These are phyloP conservation scores for Sebastes elongatus DNA, from an alignment of 2,797 vertebrate genomes.

Conservation along the genomic window DNA sequence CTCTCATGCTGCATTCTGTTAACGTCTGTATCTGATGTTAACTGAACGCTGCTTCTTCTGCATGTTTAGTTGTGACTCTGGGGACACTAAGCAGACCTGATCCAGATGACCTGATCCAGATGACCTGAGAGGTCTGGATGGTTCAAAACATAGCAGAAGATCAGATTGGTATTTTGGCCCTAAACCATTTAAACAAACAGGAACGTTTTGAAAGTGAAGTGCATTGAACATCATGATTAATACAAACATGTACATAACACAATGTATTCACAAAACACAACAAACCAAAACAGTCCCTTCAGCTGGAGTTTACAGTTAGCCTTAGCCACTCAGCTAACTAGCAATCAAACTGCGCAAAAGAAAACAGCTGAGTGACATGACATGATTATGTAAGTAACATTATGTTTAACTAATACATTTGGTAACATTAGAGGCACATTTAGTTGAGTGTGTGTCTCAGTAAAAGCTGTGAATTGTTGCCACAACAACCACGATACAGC, in stretches of 20 bases:
- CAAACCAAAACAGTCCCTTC: background rate
- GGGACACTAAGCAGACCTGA: too few relatives aligned
- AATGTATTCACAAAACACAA: background rate
- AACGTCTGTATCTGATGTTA: too few relatives aligned
- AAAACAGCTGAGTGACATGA: background rate
- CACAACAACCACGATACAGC: background rate
- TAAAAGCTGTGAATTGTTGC: background rate
- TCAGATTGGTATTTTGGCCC: too few relatives aligned
- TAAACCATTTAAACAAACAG: too few relatives aligned
- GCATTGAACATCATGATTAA: background rate
- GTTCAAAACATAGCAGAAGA: too few relatives aligned
- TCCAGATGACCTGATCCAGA: too few relatives aligned
- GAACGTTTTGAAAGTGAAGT: too few relatives aligned
- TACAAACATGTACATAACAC: background rate
- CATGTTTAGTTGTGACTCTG: too few relatives aligned
- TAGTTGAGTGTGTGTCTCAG: accelerated
- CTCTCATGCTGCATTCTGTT: background rate
- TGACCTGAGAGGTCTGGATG: too few relatives aligned
- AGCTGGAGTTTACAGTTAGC: constrained; percentile 13
- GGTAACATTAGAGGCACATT: accelerated
- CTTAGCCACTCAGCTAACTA: constrained; percentile 40
- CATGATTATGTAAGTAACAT: background rate
- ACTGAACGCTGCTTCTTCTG: too few relatives aligned
- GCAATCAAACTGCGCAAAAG: constrained; percentile 6
- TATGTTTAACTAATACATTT: accelerated